Evolutionary conservation across 2,113 vertebrate genomes (phyloP), one percentile per base, ranked within the genome.

Genomic region (Morone saxatilis): DNA sequence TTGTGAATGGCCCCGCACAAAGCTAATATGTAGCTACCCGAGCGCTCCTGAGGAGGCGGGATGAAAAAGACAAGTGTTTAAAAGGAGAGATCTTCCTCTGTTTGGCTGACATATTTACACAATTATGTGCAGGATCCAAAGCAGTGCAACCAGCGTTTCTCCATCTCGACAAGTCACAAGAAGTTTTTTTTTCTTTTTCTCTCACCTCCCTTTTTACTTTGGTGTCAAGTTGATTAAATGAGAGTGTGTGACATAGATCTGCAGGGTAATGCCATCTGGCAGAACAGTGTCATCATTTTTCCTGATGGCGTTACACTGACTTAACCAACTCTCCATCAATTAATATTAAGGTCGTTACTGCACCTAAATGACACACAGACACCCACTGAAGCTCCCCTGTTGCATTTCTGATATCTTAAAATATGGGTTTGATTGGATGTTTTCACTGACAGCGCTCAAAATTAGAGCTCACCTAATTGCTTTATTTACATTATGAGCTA

Each of bases 51-150:
- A 91, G 89, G 74, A 89, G 83, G 73, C 6, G 59, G 87, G 91
- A 93, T 93, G 90, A 93, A 93, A 90, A 93, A 89, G 86, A 85
- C 76, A 88, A 86, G 45, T 80, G 72, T 93, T 94, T 92, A 92
- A 93, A 94, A 85, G 86, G 83, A 90, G 86, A 91, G 78, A 77
- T 89, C 84, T 75, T 87, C 76, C 83, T 84, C 87, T 89, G 90
- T 93, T 91, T 87, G 85, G 73, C 85, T 95, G 94, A 95, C 94
- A 95, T 94, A 94, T 95, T 93, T 92, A 90, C 93, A 93, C 94
- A 91, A 93, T 94, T 94, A 92, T 90, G 72, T 84, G 82, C 79
- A 78, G 75, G 81, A 90, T 89, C 70, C 88, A 82, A 90, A 88
- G 78, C 84, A 78, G 71, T 47, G 88, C 84, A 83, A 80, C 76